phyloP scores from a whole-genome alignment of 2,888 invertebrate genomes.

The Anoplius nigerrimus region DNA sequence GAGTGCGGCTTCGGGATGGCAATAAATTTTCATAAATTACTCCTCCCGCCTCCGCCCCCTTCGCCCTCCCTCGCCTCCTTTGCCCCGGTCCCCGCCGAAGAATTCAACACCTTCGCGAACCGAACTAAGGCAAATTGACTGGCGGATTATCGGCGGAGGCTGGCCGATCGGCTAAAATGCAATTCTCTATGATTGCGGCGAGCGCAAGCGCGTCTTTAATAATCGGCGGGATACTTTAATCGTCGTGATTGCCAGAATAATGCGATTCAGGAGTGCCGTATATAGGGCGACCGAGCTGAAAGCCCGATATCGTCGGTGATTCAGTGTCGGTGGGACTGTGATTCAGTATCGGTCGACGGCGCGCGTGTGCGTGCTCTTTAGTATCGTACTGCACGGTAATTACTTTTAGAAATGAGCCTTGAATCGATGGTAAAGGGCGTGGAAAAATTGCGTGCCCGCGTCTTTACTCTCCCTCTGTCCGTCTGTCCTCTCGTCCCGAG shows the following conservation, averaged over 20 bases:
- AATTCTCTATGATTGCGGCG: constrained; percentile 37
- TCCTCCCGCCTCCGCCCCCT: background rate
- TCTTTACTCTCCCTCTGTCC: constrained; percentile 9
- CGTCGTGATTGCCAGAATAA: constrained; percentile 31
- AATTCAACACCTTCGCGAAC: too few relatives aligned
- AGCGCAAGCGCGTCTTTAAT: constrained; percentile 24
- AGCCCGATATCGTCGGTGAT: constrained; percentile 25
- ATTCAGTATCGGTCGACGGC: constrained; percentile 27
- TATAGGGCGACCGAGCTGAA: constrained; percentile 27
- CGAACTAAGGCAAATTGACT: background rate
- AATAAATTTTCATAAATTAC: constrained; percentile 47
- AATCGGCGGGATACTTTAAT: constrained; percentile 34
- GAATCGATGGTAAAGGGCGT: constrained; percentile 40
- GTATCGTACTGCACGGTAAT: constrained; percentile 37
- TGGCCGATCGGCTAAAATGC: constrained; percentile 20
- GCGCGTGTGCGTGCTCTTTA: constrained; percentile 19
- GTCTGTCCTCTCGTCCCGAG: constrained; percentile 2
- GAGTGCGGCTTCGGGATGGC: constrained; percentile 13
- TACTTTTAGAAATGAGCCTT: constrained; percentile 50
- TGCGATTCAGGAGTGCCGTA: constrained; percentile 22
- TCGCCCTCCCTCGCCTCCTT: background rate
- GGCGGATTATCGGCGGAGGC: background rate
- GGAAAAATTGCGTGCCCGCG: constrained; percentile 35
- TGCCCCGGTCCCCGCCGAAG: too few relatives aligned
- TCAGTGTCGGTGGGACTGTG: constrained; percentile 29